Percentiles rank a stretch among this genome's conserved stretches.
phyloP scores from a whole-genome alignment of 2,888 invertebrate species.

The Sipunculus nudus region DNA sequence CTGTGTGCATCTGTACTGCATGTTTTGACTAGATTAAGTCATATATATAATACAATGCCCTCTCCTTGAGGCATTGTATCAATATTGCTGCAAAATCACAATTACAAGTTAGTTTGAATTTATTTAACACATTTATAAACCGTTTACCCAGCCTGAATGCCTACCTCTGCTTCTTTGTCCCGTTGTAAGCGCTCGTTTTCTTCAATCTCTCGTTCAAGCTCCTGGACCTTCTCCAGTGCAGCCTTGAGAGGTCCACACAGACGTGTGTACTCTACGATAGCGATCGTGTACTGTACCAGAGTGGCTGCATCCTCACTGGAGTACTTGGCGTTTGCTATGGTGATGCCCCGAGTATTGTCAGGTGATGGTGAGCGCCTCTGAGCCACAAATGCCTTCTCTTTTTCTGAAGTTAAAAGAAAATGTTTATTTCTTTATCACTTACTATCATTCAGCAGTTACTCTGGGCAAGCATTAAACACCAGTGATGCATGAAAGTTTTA shows the following conservation, averaged over 20 bases:
- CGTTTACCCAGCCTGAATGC: no score
- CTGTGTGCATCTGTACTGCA: no score
- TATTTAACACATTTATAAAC: no score
- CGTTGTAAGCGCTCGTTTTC: slow-evolving; percentile 61
- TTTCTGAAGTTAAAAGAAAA: slow-evolving; percentile 16
- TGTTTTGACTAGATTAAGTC: no score
- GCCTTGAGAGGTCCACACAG: slow-evolving; percentile 47
- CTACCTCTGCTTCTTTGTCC: slow-evolving; percentile 58
- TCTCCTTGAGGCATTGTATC: no score
- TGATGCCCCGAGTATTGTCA: slow-evolving; percentile 53
- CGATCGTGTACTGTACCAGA: slow-evolving; percentile 65
- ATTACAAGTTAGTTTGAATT: no score
- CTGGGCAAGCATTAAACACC: no score
- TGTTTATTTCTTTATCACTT: not conserved
- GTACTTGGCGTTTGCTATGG: slow-evolving; percentile 63
- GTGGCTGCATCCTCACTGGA: slow-evolving; percentile 66
- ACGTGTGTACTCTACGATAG: slow-evolving; percentile 65
- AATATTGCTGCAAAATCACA: no score
- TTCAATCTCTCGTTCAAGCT: slow-evolving; percentile 63
- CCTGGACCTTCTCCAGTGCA: slow-evolving; percentile 56
- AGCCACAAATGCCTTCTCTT: slow-evolving; percentile 32
- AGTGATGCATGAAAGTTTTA: no score
- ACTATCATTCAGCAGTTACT: no score
- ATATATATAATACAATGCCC: no score
- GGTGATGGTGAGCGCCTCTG: slow-evolving; percentile 32